Evolutionary conservation across 2,888 invertebrate species (phyloP), one percentile per base, ranked within the genome.

Genomic region (Marronus borbonicus): DNA sequence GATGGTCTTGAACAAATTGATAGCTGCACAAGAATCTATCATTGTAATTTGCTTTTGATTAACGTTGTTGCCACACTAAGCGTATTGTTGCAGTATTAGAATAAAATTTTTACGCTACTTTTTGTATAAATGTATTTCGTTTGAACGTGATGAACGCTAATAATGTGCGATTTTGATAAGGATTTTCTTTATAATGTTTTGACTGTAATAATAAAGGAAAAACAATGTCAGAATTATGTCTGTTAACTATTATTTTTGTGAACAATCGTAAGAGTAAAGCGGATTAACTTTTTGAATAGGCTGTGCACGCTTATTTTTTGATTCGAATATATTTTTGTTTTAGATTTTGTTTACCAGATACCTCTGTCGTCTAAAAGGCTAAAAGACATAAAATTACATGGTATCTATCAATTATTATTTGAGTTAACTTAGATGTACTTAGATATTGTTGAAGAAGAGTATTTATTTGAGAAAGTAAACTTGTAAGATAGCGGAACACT

Each of bases 401-500:
- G 31, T 62, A 77, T 70, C 44, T 14, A 58, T 20, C 55, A 76
- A 14, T 62, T 76, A 66, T 76, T 76, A 31, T 68, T 58, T 62
- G 17, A n/a, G 66, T 24, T 68, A 62, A 44, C 55, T 44, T 60
- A 60, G 39, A 62, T 39, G 77, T 77, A 77, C 65, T 72, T 77
- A 77, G 36, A 74, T 49, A 74, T 74, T 74, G 72, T 74, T 60
- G 72, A 31, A 65, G 65, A 76, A 77, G 52, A 77, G 72, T 77
- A 77, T 77, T 77, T 77, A 77, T 77, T 77, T 70, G 64, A 62
- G 55, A 70, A 70, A 68, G 17, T 62, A 79, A 81, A 44, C 66
- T 76, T 84, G 82, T 84, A 84, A 82, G 81, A 83, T 83, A 81
- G 66, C 68, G 58, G 55, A 52, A 70, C n/a, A 74, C 76, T 84